phyloP scores from a whole-genome alignment of 2,888 invertebrate genomes.

The Nymphalis c-album region DNA sequence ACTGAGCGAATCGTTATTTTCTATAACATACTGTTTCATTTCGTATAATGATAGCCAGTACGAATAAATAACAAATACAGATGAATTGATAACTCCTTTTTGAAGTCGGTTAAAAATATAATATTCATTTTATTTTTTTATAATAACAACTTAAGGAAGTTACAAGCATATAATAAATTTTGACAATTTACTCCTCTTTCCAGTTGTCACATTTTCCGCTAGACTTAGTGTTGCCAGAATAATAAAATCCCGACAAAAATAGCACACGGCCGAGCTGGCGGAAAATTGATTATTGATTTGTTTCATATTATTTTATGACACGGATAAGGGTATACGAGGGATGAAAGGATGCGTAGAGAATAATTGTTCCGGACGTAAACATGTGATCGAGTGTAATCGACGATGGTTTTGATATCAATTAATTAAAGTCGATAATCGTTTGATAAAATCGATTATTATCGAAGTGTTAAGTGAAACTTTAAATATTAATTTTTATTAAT shows the following conservation, averaged over 20 bases:
- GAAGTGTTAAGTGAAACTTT: too few species aligned
- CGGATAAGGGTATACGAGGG: constrained; percentile 44
- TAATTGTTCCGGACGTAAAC: constrained; percentile 49
- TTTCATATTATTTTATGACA: constrained; percentile 53
- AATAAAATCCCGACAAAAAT: constrained; percentile 69
- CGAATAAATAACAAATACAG: too few species aligned
- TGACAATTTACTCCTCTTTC: constrained; percentile 23
- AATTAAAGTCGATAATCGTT: not conserved
- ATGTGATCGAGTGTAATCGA: constrained; percentile 36
- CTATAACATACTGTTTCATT: too few species aligned
- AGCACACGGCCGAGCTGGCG: constrained; percentile 65
- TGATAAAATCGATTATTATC: too few species aligned
- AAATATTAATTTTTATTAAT: too few species aligned
- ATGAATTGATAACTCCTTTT: too few species aligned
- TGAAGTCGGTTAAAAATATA: too few species aligned
- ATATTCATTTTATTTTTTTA: too few species aligned
- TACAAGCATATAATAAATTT: constrained; percentile 1
- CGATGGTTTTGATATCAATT: constrained; percentile 26
- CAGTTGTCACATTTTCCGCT: constrained; percentile 61
- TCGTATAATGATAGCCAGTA: too few species aligned
- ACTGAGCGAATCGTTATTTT: too few species aligned
- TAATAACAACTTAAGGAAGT: too few species aligned
- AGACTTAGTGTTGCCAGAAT: constrained; percentile 64
- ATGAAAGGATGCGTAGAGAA: constrained; percentile 56
- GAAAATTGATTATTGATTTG: constrained; percentile 80